phyloP scores from a whole-genome alignment of 37 sponge, comb jelly and placozoan species.

The Bolinopsis microptera region DNA sequence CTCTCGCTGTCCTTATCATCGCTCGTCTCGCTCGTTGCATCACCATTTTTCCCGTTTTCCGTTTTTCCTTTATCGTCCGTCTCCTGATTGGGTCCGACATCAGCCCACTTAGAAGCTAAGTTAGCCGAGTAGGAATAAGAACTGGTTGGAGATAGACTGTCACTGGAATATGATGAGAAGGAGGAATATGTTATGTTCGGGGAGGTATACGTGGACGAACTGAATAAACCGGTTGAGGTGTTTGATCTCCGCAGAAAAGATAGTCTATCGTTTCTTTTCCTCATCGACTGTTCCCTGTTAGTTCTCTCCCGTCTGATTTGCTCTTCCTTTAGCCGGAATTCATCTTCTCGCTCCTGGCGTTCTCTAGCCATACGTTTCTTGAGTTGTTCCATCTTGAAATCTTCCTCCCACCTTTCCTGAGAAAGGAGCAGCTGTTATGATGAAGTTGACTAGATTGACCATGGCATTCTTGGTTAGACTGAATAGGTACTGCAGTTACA shows the following conservation, averaged over 20 bases:
- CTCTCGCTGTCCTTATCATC: not conserved
- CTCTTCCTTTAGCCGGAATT: slow-evolving; percentile 39
- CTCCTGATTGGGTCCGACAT: slow-evolving; percentile 73
- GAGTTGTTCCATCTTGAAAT: slow-evolving; percentile 60
- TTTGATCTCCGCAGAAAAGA: not conserved
- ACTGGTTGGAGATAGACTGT: not conserved
- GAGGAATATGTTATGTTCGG: not conserved
- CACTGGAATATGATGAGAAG: not conserved
- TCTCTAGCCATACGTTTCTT: not conserved
- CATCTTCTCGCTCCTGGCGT: slow-evolving; percentile 16
- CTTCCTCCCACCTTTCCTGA: slow-evolving; percentile 58
- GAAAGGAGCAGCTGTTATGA: not conserved
- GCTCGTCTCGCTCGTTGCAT: not conserved
- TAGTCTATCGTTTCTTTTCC: slow-evolving; percentile 1
- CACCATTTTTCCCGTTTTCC: not conserved
- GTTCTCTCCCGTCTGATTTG: slow-evolving; percentile 28
- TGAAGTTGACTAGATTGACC: too few relatives aligned
- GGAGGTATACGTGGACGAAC: not conserved
- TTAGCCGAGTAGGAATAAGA: slow-evolving; percentile 30
- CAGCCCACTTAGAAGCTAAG: slow-evolving; percentile 40
- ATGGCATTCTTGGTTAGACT: too few relatives aligned
- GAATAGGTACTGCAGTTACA: too few relatives aligned
- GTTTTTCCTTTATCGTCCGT: not conserved
- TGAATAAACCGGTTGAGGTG: not conserved
- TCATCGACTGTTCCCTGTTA: slow-evolving; percentile 10